Conservation (phyloP, 1,140 invertebrate genomes). For the Eufriesea mexicana region DNA sequence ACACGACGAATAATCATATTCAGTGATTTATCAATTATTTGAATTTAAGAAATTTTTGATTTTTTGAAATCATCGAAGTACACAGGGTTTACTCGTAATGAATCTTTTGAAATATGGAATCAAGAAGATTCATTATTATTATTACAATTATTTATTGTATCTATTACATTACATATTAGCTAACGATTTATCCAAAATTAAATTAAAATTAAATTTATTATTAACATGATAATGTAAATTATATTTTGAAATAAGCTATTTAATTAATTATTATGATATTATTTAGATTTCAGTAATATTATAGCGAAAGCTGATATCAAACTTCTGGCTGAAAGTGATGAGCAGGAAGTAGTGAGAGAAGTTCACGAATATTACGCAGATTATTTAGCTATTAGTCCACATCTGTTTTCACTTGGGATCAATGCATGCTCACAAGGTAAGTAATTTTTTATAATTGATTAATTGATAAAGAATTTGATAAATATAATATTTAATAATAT, state of each 20-base stretch:
- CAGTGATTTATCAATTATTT: no score
- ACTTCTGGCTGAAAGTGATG: constrained; percentile 97
- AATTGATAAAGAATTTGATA: not conserved
- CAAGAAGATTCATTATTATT: no score
- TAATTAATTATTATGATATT: constrained; percentile 38
- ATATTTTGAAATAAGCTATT: constrained; percentile 8
- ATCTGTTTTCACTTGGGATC: constrained; percentile 92
- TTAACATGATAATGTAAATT: no score
- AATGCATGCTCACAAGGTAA: constrained; percentile 85
- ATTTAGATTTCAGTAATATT: constrained; percentile 97
- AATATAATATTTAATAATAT: not conserved
- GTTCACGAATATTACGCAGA: constrained; percentile 98
- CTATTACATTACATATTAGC: no score
- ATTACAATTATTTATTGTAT: no score
- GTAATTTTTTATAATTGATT: constrained; percentile 16
- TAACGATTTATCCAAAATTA: no score
- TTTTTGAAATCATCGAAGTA: no score
- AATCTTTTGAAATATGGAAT: no score
- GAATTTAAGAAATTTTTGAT: no score
- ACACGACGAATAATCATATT: no score
- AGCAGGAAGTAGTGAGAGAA: constrained; percentile 97
- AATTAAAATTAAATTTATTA: no score
- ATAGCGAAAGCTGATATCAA: constrained; percentile 98
- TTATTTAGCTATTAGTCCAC: constrained; percentile 94
- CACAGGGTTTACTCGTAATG: no score